These are phyloP conservation scores for Puffinus mauretanicus DNA, from an alignment of 2,113 vertebrate genomes.

Conservation along the genomic window DNA sequence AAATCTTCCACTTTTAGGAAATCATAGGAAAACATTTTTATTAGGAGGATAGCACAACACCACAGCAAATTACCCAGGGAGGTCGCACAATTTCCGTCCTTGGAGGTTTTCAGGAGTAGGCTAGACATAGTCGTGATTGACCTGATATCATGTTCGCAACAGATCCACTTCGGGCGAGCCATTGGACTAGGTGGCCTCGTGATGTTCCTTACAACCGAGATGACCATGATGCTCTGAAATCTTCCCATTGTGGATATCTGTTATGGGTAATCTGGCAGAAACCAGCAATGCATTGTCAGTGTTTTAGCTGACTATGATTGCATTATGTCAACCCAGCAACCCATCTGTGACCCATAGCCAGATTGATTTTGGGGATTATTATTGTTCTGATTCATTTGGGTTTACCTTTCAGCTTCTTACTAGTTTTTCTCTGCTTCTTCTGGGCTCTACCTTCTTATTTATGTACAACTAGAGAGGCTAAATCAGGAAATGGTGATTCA, in stretches of 20 bases:
- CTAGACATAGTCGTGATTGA: neutral
- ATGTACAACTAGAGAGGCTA: neutral
- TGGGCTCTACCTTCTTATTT: neutral
- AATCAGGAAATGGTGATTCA: neutral
- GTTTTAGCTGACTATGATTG: neutral
- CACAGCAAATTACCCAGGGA: neutral
- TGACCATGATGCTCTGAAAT: neutral
- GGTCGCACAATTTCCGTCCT: accelerated
- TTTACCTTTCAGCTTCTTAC: neutral
- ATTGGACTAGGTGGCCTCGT: neutral
- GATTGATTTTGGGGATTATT: neutral
- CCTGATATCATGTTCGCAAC: neutral
- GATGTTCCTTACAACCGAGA: neutral
- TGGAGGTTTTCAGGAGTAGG: neutral
- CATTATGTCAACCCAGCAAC: neutral
- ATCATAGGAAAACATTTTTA: neutral
- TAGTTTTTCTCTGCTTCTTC: neutral
- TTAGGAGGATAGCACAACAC: neutral
- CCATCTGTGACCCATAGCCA: neutral
- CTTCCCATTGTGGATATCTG: neutral
- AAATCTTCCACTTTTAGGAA: neutral
- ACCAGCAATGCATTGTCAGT: neutral
- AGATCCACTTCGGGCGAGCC: accelerated
- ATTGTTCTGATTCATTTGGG: neutral
- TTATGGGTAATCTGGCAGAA: neutral